Conservation (phyloP, 2,888 invertebrate species). For the Drosophila mulleri region DNA sequence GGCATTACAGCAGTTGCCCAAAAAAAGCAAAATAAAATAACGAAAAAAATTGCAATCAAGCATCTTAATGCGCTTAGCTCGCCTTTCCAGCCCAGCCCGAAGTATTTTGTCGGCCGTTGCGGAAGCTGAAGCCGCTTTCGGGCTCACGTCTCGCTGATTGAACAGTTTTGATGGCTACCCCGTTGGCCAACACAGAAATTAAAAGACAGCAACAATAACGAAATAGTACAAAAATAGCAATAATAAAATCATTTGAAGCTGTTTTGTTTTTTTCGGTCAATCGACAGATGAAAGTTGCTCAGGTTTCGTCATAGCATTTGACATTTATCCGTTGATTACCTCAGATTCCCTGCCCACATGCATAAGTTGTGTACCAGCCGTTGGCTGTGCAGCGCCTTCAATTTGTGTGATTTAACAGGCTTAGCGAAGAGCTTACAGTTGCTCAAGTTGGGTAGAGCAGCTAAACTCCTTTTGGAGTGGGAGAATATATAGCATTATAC, state of each 20-base stretch:
- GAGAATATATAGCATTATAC: no score
- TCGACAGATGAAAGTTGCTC: constrained; percentile 56
- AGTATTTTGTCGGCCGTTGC: constrained; percentile 22
- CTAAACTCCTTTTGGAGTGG: background rate
- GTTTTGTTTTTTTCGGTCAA: constrained; percentile 34
- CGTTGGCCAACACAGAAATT: constrained; percentile 16
- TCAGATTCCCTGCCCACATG: constrained; percentile 12
- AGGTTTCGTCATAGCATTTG: constrained; percentile 52
- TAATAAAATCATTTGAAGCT: constrained; percentile 27
- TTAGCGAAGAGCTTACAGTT: background rate
- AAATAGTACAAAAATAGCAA: background rate
- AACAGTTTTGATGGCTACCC: constrained; percentile 54
- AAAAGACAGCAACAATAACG: constrained; percentile 14
- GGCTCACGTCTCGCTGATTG: constrained; percentile 62
- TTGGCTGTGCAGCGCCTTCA: constrained; percentile 2
- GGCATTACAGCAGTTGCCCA: constrained; percentile 33
- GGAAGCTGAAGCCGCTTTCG: constrained; percentile 50
- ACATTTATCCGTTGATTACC: constrained; percentile 55
- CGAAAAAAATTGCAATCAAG: constrained; percentile 62
- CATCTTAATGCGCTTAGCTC: constrained; percentile 66
- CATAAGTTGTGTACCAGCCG: constrained; percentile 7
- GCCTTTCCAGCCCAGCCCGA: constrained; percentile 8
- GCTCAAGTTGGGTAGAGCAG: background rate
- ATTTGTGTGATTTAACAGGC: constrained; percentile 9
- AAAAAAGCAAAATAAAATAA: constrained; percentile 3